Conservation (phyloP, 2,113 vertebrate genomes). For the Natator depressus region DNA sequence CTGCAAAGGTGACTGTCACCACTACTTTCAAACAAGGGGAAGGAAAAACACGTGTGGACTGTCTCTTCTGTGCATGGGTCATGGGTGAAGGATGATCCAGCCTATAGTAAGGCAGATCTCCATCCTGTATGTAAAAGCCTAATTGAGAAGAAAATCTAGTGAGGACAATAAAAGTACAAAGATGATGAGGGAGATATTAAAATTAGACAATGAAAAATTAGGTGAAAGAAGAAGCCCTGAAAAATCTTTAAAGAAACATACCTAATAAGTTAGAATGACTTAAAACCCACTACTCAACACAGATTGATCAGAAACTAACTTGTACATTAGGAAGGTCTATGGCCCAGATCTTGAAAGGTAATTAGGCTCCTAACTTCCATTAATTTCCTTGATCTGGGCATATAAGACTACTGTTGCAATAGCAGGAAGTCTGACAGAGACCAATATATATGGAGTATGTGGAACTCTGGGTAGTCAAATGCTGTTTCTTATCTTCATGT, state of each 20-base stretch:
- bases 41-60: background rate
- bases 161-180: slow-evolving; percentile 51
- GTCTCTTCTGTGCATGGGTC: background rate
- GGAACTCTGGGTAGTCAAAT: background rate
- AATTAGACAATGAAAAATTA: slow-evolving; percentile 73
- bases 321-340: slow-evolving; percentile 29
- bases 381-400: no score
- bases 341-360: background rate
- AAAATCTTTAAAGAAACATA: slow-evolving; percentile 29
- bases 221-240: slow-evolving; percentile 12
- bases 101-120: background rate
- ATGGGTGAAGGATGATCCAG: background rate
- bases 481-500: background rate
- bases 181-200: slow-evolving; percentile 68
- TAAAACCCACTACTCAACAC: slow-evolving; percentile 62
- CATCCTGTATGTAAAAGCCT: slow-evolving; percentile 31
- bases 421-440: slow-evolving; percentile 6
- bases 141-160: slow-evolving; percentile 69
- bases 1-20: background rate
- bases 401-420: background rate
- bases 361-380: no score
- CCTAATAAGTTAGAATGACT: slow-evolving; percentile 72
- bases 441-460: background rate
- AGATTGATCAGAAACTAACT: slow-evolving; percentile 56
- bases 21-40: background rate